Base-by-base conservation (phyloP, 1,140 invertebrate genomes). In the Bicyclus anynana region DNA sequence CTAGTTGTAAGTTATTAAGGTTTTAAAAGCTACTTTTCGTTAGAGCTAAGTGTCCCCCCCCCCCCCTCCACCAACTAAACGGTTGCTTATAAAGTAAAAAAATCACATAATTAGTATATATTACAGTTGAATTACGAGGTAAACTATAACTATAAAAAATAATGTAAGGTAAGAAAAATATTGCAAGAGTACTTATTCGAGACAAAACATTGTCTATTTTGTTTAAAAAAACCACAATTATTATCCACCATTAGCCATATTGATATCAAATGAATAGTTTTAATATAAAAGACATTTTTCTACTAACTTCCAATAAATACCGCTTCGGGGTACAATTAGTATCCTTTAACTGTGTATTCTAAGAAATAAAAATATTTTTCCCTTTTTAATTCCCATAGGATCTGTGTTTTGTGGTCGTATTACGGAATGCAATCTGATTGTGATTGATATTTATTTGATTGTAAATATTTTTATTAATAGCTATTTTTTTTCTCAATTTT, bases 371-470 rank as follows among this genome's bases (percentile, higher is more conserved):
- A 53, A 53, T 42, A 48, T 47, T 14, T 57, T 57, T 44, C 17
- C 42, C 17, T 53, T 47, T 38, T 74, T 73, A 66, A 75, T 74
- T 81, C 69, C 69, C 72, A 61, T 38, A 60, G 69, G 74, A 65
- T 57, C 23, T 37, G 35, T 37, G 48, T 46, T 27, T 48, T 59
- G 29, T 29, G 17, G 29, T 13, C 57, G 12, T 10, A 29, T 53
- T 16, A n/a, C 20, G 20, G 57, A 59, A 48, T 27, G 5, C 17
- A 52, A 40, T 52, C 13, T 9, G 18, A 52, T 40, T 16, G 37
- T 16, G 13, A 40, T 40, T 40, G 37, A 6, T 16, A 16, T 40
- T 40, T 2, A 10, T 29, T 12, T 33, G 3, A 23, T 33, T 7
- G 27, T 10, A 7, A 7, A 4, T 29, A 26, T 29, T 4, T 2